phyloP scores from a whole-genome alignment of 2,888 invertebrate genomes.

The Aporophyla lueneburgensis region DNA sequence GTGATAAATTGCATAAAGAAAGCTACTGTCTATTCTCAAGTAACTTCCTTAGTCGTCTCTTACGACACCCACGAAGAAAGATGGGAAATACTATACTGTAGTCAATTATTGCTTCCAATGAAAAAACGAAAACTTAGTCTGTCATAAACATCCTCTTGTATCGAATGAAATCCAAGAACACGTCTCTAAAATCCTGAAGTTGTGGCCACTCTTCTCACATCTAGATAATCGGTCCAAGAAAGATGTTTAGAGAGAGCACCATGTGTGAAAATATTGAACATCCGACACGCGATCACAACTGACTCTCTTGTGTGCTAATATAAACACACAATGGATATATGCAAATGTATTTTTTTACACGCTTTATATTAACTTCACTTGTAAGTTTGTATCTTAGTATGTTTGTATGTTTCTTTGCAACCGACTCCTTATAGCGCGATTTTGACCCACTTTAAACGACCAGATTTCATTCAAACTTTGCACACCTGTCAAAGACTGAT shows the following conservation, averaged over 20 bases:
- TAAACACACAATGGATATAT: neutral
- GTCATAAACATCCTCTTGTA: neutral
- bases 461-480: no score
- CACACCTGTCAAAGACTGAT: no score
- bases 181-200: neutral
- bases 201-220: constrained; percentile 15
- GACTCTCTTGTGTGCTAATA: constrained; percentile 27
- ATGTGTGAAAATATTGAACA: constrained; percentile 30
- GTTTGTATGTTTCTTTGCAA: no score
- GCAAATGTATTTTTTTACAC: neutral
- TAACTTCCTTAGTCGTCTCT: no score
- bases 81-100: no score
- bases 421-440: no score
- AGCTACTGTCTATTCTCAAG: no score
- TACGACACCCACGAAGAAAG: no score
- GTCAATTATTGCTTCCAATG: neutral
- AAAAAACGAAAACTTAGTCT: neutral
- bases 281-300: constrained; percentile 52
- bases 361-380: no score
- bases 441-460: no score
- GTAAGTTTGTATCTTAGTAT: no score
- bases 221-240: constrained; percentile 36
- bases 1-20: no score
- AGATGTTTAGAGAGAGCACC: constrained; percentile 43
- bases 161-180: neutral